These are phyloP conservation scores for Sylvilagus bachmani DNA, from an alignment of 2,113 vertebrate species.

Conservation along the genomic window DNA sequence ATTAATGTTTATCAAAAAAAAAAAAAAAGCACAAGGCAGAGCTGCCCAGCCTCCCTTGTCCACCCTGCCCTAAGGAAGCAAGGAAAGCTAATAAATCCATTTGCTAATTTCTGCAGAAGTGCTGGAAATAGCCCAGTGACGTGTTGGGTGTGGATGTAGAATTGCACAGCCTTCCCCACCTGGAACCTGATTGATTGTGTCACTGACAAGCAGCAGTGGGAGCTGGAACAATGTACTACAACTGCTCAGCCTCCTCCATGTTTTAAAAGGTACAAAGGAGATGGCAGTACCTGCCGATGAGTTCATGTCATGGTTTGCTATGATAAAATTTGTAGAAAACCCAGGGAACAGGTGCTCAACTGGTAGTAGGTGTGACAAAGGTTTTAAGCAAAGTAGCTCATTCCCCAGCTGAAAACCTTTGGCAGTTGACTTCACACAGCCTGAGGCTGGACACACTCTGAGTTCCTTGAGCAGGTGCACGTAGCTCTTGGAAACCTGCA, in stretches of 20 bases:
- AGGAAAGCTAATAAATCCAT: neutral
- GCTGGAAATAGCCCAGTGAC: neutral
- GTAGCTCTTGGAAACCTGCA: neutral
- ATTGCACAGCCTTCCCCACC: neutral
- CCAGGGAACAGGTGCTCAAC: neutral
- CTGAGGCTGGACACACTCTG: neutral
- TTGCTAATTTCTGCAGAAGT: neutral
- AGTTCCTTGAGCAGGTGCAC: neutral
- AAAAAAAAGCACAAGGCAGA: neutral
- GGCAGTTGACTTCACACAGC: neutral
- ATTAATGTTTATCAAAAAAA: too few relatives aligned
- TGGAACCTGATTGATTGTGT: neutral
- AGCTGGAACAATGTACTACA: neutral
- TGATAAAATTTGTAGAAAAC: neutral
- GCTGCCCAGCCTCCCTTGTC: too few relatives aligned
- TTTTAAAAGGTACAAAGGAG: neutral
- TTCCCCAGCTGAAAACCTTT: neutral
- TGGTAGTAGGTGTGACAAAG: neutral
- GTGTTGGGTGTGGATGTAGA: neutral
- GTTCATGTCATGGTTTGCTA: neutral
- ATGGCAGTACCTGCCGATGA: neutral
- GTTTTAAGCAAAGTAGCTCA: conserved; percentile 13
- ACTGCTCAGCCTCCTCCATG: neutral
- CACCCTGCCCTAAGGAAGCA: neutral
- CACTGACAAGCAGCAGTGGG: neutral